Evolutionary conservation across 2,113 vertebrate genomes (phyloP), one percentile per base, ranked within the genome.

Genomic region (Equus przewalskii): DNA sequence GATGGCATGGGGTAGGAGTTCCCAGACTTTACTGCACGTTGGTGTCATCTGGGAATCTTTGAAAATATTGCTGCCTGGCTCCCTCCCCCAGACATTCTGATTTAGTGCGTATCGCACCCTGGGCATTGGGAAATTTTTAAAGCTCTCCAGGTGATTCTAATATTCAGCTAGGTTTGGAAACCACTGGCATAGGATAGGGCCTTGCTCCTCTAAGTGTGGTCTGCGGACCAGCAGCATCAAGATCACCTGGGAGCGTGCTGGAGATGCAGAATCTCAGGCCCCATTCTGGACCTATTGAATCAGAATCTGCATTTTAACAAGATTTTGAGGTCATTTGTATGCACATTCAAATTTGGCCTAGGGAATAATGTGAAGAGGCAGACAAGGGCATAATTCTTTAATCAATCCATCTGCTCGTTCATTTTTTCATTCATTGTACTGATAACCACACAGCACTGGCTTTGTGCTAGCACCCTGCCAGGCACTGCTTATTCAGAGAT

Each of bases 101-200:
- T 79, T 65, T 51, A 84, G 49, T 41, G 18, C 13, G 4, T 30
- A 3, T 1, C 18, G 33, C 3, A n/a, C 36, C 95, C 26, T 67
- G 58, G 33, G 33, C 9, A 18, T 60, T 30, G 0, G 3, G 30
- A 24, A 9, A 81, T 73, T 54, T 54, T 7, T 24, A 64, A 93
- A 83, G 7, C n/a, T 96, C 44, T 89, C 58, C 16, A 18, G 85
- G 67, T 69, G 75, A 70, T 67, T 96, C 91, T 83, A 67, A 51
- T 89, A 64, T 15, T n/a, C 49, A 78, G 36, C 13, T 10, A 86
- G 79, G 22, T 58, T 91, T 91, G 44, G 70, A 65, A 73, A 73
- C 3, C 49, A 22, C 1, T 62, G 64, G 41, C 14, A 2, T 60
- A 10, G 11, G 7, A 16, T 44, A 33, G 6, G 24, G 6, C 81